A percentile compares a stretch with the other conserved stretches of the same genome.
Conservation (phyloP, 2,797 vertebrate species). For the Brachyrhaphis roseni region DNA sequence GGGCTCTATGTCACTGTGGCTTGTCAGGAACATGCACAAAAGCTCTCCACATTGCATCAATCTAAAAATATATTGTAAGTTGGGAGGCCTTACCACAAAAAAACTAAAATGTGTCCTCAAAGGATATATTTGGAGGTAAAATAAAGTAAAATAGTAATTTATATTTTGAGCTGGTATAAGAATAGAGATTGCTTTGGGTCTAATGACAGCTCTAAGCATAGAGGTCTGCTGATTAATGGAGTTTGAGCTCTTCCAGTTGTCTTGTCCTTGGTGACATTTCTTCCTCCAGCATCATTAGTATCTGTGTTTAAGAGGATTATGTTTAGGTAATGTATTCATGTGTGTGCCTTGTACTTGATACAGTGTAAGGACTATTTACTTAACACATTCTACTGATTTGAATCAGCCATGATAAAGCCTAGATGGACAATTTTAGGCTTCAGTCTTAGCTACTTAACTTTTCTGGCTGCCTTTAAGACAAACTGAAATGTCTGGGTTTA, state of each 20-base stretch:
- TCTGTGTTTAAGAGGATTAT: conserved; percentile 36
- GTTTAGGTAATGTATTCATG: conserved; percentile 32
- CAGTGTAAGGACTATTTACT: background rate
- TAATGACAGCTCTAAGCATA: conserved; percentile 38
- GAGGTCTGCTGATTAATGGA: conserved; percentile 60
- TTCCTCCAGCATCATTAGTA: conserved; percentile 52
- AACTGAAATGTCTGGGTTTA: too few relatives aligned
- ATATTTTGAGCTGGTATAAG: conserved; percentile 17
- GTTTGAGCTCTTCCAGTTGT: conserved; percentile 44
- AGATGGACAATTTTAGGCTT: too few relatives aligned
- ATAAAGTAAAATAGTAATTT: conserved; percentile 7
- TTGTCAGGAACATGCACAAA: conserved; percentile 35
- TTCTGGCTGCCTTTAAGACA: too few relatives aligned
- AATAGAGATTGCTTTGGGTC: conserved; percentile 8
- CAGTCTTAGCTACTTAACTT: too few relatives aligned
- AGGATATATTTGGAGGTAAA: background rate
- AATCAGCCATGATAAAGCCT: too few relatives aligned
- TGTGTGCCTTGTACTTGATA: conserved; percentile 3
- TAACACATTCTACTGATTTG: background rate
- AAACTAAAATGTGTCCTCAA: conserved; percentile 2
- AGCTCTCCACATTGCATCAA: conserved; percentile 14
- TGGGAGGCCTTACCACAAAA: background rate
- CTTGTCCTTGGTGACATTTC: conserved; percentile 44
- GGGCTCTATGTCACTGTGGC: conserved; percentile 56
- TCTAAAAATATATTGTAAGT: conserved; percentile 18